Percentiles rank a stretch among this genome's conserved stretches.
phyloP scores from a whole-genome alignment of 2,888 invertebrate species.

The Proisotoma minuta region DNA sequence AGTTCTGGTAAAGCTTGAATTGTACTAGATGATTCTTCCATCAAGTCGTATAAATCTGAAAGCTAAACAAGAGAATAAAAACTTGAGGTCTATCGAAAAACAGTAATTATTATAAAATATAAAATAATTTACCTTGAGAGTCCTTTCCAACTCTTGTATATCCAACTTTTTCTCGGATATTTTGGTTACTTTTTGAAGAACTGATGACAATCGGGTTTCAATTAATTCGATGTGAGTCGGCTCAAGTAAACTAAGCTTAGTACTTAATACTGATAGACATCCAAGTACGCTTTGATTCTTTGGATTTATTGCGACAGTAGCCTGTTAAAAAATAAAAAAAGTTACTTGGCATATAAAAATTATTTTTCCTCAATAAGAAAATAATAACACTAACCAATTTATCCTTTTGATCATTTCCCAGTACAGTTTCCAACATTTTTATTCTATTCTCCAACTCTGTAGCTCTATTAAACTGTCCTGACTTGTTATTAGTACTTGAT shows the following conservation, averaged over 20 bases:
- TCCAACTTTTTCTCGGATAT: conserved; percentile 59
- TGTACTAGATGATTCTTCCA: conserved; percentile 78
- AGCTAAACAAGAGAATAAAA: conserved; percentile 57
- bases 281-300: conserved; percentile 59
- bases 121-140: conserved; percentile 59
- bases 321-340: conserved; percentile 42
- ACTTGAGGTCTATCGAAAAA: neutral
- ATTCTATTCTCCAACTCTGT: conserved; percentile 74
- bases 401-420: conserved; percentile 74
- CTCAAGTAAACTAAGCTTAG: conserved; percentile 74
- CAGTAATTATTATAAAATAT: neutral
- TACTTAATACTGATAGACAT: conserved; percentile 70
- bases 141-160: conserved; percentile 61
- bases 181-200: conserved; percentile 72
- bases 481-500: conserved; percentile 62
- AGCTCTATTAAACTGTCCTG: conserved; percentile 51
- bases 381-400: conserved; percentile 61
- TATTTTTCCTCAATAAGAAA: neutral
- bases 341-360: neutral
- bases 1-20: conserved; percentile 72
- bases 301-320: conserved; percentile 48
- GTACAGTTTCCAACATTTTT: conserved; percentile 73
- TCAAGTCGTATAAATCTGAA: conserved; percentile 75
- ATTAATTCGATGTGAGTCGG: conserved; percentile 75
- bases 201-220: conserved; percentile 70